A percentile compares a stretch with the other conserved stretches of the same genome.
These are phyloP conservation scores for Puffinus mauretanicus DNA, from an alignment of 2,113 vertebrate species.

Conservation along the genomic window DNA sequence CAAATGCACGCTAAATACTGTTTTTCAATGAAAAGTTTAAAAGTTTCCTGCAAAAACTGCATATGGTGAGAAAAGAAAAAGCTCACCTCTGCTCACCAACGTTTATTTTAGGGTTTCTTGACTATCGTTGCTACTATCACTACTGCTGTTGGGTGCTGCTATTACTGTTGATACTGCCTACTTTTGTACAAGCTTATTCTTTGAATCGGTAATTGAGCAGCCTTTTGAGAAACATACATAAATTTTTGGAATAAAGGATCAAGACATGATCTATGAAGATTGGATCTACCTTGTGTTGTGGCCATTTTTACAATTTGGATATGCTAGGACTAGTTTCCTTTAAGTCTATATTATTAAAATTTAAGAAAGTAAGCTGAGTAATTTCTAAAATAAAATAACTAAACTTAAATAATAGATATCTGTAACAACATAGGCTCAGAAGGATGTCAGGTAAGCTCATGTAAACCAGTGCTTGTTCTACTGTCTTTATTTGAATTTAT, in stretches of 20 bases:
- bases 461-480: background rate
- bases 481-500: background rate
- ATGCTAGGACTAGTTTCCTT: background rate
- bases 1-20: background rate
- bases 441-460: background rate
- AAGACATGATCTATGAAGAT: fast-evolving
- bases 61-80: background rate
- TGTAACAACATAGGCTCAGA: background rate
- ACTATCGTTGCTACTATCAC: fast-evolving
- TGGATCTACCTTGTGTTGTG: background rate
- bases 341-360: background rate
- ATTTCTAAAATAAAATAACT: background rate
- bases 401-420: background rate
- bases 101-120: background rate
- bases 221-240: background rate
- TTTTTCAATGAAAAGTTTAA: background rate
- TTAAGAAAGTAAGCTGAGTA: background rate
- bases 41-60: background rate
- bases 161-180: fast-evolving
- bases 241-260: background rate
- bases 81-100: background rate
- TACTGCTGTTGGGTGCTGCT: background rate
- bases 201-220: background rate
- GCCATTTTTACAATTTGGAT: background rate
- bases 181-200: background rate